Conservation (phyloP, 2,888 invertebrate species). For the Watsonalla binaria region DNA sequence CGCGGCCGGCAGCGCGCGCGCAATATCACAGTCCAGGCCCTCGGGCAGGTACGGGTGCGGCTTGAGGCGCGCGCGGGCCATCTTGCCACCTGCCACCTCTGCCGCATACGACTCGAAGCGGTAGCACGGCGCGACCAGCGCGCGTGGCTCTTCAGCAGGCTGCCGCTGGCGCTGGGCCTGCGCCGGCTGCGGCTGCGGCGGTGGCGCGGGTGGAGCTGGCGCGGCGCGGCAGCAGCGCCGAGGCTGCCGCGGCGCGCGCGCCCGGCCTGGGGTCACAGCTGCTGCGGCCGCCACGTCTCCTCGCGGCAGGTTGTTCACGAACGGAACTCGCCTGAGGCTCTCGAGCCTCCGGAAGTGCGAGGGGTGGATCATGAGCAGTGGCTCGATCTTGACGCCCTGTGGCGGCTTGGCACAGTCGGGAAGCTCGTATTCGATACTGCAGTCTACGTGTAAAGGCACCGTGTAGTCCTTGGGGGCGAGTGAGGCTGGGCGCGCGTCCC, state of each 20-base stretch:
- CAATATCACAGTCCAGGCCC: conserved; percentile 67
- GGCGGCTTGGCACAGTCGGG: conserved; percentile 93
- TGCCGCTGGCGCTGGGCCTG: conserved; percentile 30
- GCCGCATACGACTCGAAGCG: conserved; percentile 45
- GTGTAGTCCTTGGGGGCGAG: conserved; percentile 87
- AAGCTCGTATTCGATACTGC: conserved; percentile 94
- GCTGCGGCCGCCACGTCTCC: conserved; percentile 64
- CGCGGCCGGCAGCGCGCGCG: conserved; percentile 59
- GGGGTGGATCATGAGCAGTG: conserved; percentile 93
- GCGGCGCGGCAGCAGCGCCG: conserved; percentile 37
- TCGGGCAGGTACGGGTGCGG: conserved; percentile 53
- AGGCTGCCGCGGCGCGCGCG: conserved; percentile 26
- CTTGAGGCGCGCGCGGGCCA: conserved; percentile 44
- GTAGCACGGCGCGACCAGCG: conserved; percentile 32
- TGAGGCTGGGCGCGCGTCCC: conserved; percentile 69
- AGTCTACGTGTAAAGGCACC: conserved; percentile 92
- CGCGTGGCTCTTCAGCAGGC: conserved; percentile 25
- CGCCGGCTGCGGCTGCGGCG: conserved; percentile 41
- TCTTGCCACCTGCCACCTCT: conserved; percentile 39
- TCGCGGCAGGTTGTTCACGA: conserved; percentile 89
- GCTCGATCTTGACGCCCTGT: conserved; percentile 89
- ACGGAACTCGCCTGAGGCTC: conserved; percentile 88
- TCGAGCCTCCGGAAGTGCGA: conserved; percentile 93
- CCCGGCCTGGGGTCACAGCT: conserved; percentile 31
- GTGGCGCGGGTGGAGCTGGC: conserved; percentile 37